phyloP scores from a whole-genome alignment of 2,888 invertebrate species.

The Lasioglossum oenotherae region DNA sequence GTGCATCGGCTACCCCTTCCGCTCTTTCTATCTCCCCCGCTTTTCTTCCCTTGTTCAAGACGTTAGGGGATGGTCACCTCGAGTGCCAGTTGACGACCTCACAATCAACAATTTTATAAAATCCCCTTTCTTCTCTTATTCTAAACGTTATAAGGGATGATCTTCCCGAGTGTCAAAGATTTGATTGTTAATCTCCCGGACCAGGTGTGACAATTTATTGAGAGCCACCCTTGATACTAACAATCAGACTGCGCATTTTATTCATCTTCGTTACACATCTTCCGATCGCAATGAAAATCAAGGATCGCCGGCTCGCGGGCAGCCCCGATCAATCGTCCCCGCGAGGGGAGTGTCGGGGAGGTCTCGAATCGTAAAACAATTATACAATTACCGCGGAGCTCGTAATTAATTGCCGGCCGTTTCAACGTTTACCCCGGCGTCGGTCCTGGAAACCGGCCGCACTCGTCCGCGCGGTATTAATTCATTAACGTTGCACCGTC shows the following conservation, averaged over 20 bases:
- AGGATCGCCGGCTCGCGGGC: not conserved
- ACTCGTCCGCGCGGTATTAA: conserved; percentile 74
- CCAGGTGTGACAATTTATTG: too few species aligned
- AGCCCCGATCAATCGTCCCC: conserved; percentile 39
- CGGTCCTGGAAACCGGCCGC: conserved; percentile 35
- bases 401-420: conserved; percentile 80
- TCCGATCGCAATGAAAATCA: not conserved
- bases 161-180: too few species aligned
- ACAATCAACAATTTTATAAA: too few species aligned
- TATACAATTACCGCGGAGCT: conserved; percentile 78
- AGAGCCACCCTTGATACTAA: too few species aligned
- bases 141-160: too few species aligned
- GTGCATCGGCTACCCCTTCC: not conserved
- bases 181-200: too few species aligned
- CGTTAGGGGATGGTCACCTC: not conserved
- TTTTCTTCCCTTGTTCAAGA: not conserved
- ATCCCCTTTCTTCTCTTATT: too few species aligned
- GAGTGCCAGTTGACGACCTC: too few species aligned
- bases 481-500: conserved; percentile 76
- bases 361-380: conserved; percentile 79
- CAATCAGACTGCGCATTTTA: too few species aligned
- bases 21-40: not conserved
- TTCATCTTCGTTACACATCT: too few species aligned
- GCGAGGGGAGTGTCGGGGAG: conserved; percentile 18
- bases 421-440: conserved; percentile 75